Percentiles rank a stretch among this genome's conserved stretches.
Conservation (phyloP, 2,888 invertebrate species). For the Luperina nickerlii region DNA sequence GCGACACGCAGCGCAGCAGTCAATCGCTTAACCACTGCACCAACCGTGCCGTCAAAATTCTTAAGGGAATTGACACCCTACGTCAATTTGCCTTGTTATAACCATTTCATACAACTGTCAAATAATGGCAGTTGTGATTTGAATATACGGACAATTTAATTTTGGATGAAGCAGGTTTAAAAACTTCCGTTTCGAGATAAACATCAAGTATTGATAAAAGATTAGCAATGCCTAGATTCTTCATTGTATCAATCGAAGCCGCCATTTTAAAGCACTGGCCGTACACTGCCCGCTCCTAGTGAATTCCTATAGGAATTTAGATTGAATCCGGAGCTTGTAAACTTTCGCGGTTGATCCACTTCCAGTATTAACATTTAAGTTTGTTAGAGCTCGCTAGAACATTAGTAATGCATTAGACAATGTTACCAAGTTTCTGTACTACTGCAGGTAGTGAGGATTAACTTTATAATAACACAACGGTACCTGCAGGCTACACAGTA, state of each 20-base stretch:
- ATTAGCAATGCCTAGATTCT: neutral
- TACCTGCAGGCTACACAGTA: neutral
- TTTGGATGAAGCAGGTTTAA: neutral
- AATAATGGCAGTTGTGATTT: neutral
- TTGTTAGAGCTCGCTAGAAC: conserved; percentile 27
- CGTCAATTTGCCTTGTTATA: neutral
- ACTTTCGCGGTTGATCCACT: conserved; percentile 33
- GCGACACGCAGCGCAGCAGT: no score
- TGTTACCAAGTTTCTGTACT: conserved; percentile 25
- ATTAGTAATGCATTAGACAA: conserved; percentile 44
- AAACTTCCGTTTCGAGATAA: neutral
- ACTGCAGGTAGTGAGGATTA: neutral
- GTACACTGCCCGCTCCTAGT: neutral
- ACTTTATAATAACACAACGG: neutral
- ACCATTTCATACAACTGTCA: neutral
- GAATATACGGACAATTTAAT: neutral
- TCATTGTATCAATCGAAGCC: neutral
- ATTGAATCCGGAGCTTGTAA: conserved; percentile 31
- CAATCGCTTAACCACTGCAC: no score
- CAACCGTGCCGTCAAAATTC: no score
- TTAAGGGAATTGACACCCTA: no score
- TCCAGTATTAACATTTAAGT: conserved; percentile 31
- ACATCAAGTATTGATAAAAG: neutral
- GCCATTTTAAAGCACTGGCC: neutral
- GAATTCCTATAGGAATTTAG: conserved; percentile 32